Base-by-base conservation (phyloP, 1,140 invertebrate species). In the Zaprionus africanus region DNA sequence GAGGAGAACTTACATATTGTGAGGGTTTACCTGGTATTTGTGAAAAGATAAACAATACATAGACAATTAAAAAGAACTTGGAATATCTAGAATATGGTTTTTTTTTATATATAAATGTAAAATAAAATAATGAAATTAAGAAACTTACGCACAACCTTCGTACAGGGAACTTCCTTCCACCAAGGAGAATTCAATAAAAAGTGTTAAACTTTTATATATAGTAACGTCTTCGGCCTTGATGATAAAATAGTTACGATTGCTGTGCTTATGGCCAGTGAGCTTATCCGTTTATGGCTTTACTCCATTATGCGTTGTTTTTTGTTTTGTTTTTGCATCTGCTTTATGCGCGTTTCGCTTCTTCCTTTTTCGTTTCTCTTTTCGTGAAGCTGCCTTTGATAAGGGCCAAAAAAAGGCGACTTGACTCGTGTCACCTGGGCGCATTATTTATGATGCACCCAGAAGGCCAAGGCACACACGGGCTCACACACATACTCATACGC, bases 391-490 rank as follows among this genome's bases (percentile, higher is more conserved):
- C 15, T 58, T 64, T 73, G 72, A 82, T 83, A 73, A 82, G 71
- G 66, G 66, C 41, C 59, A 60, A 53, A 76, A 64, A 64, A 71
- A 60, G 46, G 46, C 46, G n/a, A 19, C 46, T 51, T 13, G 75
- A 66, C 51, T 65, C 41, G 54, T 57, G 70, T 79, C 74, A 83
- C 67, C 69, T 78, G 56, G 53, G 54, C 43, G 63, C 63, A 87
- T 81, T 90, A 87, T 87, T 87, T 87, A 87, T 84, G 84, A 81
- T 76, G 49, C 46, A 66, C 56, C 61, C 53, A 56, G 65, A 63
- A 62, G 57, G 41, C 59, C 51, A 58, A 65, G 57, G 46, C 59
- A 43, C 54, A 54, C 54, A 22, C 31, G 6, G 24, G 15, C 24
- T 38, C 61, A 22, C 58, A 64, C 34, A 49, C 61, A 22, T n/a